A percentile compares a stretch with the other conserved stretches of the same genome.
Evolutionary conservation across 2,797 vertebrate species (phyloP).

Genomic region (Synaphobranchus kaupii): DNA sequence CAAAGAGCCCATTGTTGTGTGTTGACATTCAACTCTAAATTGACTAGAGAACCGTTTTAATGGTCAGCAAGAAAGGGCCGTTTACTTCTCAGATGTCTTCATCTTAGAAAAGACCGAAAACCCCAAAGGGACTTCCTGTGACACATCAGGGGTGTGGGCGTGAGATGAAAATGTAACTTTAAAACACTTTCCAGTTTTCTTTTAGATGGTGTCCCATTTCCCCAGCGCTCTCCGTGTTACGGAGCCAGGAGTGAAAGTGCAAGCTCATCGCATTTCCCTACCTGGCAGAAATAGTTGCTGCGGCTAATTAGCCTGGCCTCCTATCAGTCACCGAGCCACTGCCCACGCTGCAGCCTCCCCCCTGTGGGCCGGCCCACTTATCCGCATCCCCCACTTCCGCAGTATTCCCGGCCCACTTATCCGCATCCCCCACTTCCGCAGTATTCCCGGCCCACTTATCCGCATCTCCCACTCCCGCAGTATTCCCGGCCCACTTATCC

Average conservation of each 20-base stretch:
- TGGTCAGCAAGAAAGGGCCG: background rate
- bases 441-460: no score
- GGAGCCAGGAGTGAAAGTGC: conserved; percentile 47
- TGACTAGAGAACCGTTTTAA: background rate
- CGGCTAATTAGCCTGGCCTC: conserved; percentile 34
- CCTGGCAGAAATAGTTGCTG: background rate
- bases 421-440: no score
- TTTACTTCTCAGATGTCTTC: background rate
- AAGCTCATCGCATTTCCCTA: conserved; percentile 57
- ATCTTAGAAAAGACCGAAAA: background rate
- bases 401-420: background rate
- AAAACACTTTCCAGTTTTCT: conserved; percentile 53
- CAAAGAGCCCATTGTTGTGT: no score
- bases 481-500: no score
- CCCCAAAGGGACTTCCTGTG: background rate
- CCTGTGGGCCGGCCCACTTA: conserved; percentile 67
- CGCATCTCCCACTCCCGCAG: no score
- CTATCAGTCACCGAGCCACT: conserved; percentile 23
- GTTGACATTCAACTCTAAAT: background rate
- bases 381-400: background rate
- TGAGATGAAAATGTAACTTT: conserved; percentile 41
- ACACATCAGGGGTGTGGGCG: conserved; percentile 6
- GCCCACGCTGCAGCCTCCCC: conserved; percentile 53
- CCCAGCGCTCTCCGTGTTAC: conserved; percentile 55
- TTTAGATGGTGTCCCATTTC: conserved; percentile 60